Base-by-base conservation (phyloP, 2,888 invertebrate genomes). In the Calliphora vomitoria region DNA sequence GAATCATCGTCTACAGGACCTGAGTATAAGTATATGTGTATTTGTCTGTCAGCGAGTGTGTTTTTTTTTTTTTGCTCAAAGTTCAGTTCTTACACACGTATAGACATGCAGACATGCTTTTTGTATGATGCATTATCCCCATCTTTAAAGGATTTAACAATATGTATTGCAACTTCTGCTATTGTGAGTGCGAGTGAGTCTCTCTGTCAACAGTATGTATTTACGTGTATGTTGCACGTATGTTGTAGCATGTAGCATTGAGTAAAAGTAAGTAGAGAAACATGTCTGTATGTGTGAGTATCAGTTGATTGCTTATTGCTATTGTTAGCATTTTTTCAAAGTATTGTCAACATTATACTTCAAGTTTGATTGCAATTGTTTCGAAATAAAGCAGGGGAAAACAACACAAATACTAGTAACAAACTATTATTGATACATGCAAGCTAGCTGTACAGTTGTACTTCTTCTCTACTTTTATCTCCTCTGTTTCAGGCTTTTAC, bases 321-420 rank as follows among this genome's bases (percentile, higher is more conserved):
- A 35, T 72, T 86, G 64, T 78, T 58, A 60, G 71, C 58, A 82
- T 47, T 86, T 85, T 66, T 15, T n/a, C 31, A 44, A 69, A 72
- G 41, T 74, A 72, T 82, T 82, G 86, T 78, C 78, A 72, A 74
- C 82, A 82, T 71, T 74, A 18, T 72, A 35, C 58, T 74, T 82
- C 50, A 72, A 60, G 58, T 82, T 82, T 78, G 82, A 82, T 68
- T 82, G 72, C 78, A 74, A 25, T 53, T 78, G 75, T 75, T 83
- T 64, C 31, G 53, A n/a, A 71, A 78, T 20, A 64, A 76, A 76
- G 53, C 25, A 47, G n/a, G 35, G 18, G 25, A 50, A 25, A 68
- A 47, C 13, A 44, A 44, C 13, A 41, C 25, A 76, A 31, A 25
- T 41, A 15, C 25, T 15, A 41, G 1, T 60, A 55, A 25, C 20